These are phyloP conservation scores for Pipra filicauda DNA, from an alignment of 2,113 vertebrate genomes.

Conservation along the genomic window DNA sequence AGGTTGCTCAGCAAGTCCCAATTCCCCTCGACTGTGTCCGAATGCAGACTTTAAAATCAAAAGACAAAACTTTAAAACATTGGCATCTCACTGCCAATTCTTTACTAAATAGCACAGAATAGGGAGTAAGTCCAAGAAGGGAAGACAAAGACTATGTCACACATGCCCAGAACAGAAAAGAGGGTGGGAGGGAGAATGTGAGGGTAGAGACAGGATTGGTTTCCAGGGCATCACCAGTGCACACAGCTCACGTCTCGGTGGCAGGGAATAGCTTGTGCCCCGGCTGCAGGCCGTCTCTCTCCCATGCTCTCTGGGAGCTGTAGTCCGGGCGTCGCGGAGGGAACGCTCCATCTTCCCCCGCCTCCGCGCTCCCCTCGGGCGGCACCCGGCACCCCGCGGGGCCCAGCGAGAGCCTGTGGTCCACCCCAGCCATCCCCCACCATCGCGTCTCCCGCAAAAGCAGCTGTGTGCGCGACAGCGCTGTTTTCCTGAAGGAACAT, in stretches of 20 bases:
- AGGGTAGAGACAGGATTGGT: neutral
- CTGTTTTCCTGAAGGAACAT: neutral
- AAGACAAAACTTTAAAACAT: neutral
- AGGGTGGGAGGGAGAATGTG: neutral
- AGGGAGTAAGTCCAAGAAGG: neutral
- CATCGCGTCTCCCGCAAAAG: neutral
- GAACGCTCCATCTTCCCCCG: slow-evolving; percentile 24
- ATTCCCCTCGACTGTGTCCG: neutral
- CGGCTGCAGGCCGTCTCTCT: neutral
- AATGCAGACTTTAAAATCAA: neutral
- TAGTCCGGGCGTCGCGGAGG: neutral
- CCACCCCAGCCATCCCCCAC: neutral
- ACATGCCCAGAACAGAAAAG: neutral
- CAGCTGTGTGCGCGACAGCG: neutral
- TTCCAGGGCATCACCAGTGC: neutral
- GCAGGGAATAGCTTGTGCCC: neutral
- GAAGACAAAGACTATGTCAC: slow-evolving; percentile 18
- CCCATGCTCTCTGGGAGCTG: slow-evolving; percentile 5
- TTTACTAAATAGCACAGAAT: neutral
- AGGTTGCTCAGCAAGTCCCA: neutral
- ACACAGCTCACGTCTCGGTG: neutral
- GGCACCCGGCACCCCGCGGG: neutral
- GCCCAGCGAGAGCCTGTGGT: neutral
- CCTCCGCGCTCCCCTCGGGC: neutral
- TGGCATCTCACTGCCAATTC: neutral